Percentiles rank a stretch among this genome's conserved stretches.
Conservation (phyloP, 2,797 vertebrate species). For the Sebastes steindachneri region DNA sequence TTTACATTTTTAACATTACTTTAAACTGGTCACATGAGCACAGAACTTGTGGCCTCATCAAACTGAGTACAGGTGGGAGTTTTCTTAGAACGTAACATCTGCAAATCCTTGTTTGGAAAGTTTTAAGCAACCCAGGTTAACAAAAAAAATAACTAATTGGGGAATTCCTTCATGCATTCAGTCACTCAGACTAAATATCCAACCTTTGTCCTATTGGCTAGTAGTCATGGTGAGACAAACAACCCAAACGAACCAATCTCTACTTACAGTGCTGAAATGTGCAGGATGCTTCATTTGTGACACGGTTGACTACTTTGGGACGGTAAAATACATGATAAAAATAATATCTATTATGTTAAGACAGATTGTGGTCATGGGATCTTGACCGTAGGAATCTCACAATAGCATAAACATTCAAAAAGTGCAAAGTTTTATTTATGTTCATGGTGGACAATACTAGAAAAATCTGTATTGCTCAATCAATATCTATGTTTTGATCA, state of each 20-base stretch:
- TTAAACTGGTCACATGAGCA: not conserved
- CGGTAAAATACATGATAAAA: constrained; percentile 21
- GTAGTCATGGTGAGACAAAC: constrained; percentile 3
- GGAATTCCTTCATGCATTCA: constrained; percentile 15
- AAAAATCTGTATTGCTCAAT: not conserved
- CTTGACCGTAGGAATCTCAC: constrained; percentile 23
- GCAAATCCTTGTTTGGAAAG: not conserved
- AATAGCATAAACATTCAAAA: constrained; percentile 39
- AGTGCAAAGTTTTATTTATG: constrained; percentile 1
- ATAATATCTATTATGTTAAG: not conserved
- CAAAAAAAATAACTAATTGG: not conserved
- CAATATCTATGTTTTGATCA: not conserved
- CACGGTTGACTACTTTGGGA: constrained; percentile 16
- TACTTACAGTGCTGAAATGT: not conserved
- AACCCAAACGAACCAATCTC: not conserved
- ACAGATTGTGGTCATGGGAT: not conserved
- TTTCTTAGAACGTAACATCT: not conserved
- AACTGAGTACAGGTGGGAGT: not conserved
- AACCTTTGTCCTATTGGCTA: not conserved
- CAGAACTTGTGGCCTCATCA: not conserved
- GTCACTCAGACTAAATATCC: not conserved
- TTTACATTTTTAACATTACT: not conserved
- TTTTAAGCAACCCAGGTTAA: too few relatives aligned
- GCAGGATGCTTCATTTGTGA: not conserved
- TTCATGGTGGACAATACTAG: not conserved